Evolutionary conservation across 2,113 vertebrate genomes (phyloP).

Genomic region (Dendropsophus ebraccatus): DNA sequence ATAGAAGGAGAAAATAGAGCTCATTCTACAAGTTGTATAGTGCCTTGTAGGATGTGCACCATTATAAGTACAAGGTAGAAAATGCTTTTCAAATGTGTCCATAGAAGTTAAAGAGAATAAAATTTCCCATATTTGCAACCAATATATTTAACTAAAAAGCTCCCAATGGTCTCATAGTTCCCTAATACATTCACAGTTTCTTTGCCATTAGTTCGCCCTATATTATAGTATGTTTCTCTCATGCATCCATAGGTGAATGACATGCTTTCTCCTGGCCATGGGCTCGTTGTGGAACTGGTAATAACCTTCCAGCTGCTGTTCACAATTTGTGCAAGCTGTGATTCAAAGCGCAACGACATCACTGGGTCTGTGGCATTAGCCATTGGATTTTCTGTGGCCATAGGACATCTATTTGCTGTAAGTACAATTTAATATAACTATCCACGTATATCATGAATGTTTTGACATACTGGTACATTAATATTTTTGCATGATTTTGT

Average conservation of each 20-base stretch:
- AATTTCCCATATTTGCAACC: background rate
- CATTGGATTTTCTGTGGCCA: conserved; percentile 90
- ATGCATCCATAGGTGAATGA: conserved; percentile 76
- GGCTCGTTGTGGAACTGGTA: conserved; percentile 90
- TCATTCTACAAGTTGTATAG: no score
- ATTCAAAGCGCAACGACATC: conserved; percentile 88
- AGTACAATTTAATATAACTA: conserved; percentile 67
- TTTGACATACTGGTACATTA: background rate
- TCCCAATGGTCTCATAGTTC: background rate
- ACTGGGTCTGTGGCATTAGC: conserved; percentile 88
- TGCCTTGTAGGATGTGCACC: no score
- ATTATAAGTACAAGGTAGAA: no score
- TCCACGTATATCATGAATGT: background rate
- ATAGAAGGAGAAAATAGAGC: no score
- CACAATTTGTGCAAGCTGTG: conserved; percentile 95
- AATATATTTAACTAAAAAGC: background rate
- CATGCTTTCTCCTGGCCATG: conserved; percentile 83
- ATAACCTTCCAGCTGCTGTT: conserved; percentile 97
- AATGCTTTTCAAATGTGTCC: no score
- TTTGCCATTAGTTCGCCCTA: background rate
- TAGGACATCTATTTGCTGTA: conserved; percentile 96
- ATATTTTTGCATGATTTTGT: background rate
- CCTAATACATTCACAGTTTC: background rate
- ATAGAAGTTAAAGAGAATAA: no score
- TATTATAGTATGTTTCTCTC: background rate